Base-by-base conservation (phyloP, 2,888 invertebrate genomes). In the Idaea aversata region DNA sequence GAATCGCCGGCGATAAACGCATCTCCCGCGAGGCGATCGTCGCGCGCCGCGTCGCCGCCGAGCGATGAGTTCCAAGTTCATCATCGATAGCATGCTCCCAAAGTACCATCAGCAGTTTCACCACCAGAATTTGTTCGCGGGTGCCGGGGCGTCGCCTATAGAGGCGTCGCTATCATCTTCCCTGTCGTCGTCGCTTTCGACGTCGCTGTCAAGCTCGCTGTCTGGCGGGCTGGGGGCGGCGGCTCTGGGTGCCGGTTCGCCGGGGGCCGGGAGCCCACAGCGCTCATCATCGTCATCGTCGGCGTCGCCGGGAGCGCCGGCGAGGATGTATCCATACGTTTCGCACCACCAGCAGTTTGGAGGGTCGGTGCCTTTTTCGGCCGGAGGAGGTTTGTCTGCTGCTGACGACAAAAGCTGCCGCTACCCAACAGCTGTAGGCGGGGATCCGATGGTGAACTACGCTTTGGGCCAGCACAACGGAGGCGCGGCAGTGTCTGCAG, bases 81-180 rank as follows among this genome's bases (percentile, higher is more conserved):
- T 97, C 95, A 97, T 98, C 94, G 98, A 98, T 97, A 97, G 97
- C 95, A 98, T 98, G 97, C 97, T 98, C 94, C 98, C 98, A 85
- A 98, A 98, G 95, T 98, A 98, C 94, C 97, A 94, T 88, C 94
- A 94, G 91, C 94, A 94, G 91, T 96, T 96, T 90, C 96, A 96
- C 87, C 95, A 93, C 75, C 93, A 93, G 89, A 93, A 93, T 85
- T 83, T 93, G 87, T 93, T 93, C 89, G 91, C 93, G 88, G 90
- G 93, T 81, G 95, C 93, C 94, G 95, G 93, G 93, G 96, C 93
- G 94, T 96, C 94, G 95, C 96, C 91, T 94, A 95, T 94, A 93
- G 96, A 86, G 95, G 94, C 90, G 94, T 94, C 91, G 93, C 91
- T 88, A 88, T 94, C 87, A 84, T 95, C 84, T 81, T 95, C 88